These are phyloP conservation scores for Chydorus sphaericus DNA, from an alignment of 2,888 invertebrate genomes.

Conservation along the genomic window DNA sequence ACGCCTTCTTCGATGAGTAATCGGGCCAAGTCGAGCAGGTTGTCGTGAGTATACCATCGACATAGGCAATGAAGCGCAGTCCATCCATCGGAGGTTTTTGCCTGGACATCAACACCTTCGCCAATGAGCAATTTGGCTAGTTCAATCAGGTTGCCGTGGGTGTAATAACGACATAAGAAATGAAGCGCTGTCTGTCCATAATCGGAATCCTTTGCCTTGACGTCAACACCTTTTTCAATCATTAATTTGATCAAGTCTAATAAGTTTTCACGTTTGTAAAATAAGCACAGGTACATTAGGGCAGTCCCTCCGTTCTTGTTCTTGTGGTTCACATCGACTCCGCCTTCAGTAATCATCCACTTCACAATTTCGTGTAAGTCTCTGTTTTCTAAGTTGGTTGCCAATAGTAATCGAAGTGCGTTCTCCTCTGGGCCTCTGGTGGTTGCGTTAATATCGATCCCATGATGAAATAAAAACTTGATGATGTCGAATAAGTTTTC, in stretches of 20 bases:
- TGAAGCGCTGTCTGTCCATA: background rate
- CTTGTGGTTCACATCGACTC: background rate
- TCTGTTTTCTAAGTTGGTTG: too few species aligned
- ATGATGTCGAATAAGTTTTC: too few species aligned
- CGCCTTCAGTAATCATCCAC: too few species aligned
- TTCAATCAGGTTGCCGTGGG: background rate
- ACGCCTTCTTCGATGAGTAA: background rate
- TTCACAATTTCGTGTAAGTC: too few species aligned
- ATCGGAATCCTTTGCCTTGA: background rate
- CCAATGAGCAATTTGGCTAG: background rate
- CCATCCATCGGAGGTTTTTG: background rate
- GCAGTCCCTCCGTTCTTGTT: background rate
- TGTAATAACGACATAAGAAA: background rate
- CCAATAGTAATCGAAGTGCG: too few species aligned
- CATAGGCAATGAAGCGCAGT: background rate
- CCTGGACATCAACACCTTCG: background rate
- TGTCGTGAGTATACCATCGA: background rate
- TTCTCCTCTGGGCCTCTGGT: too few species aligned
- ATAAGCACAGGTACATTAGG: background rate
- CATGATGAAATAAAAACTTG: too few species aligned
- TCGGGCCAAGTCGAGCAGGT: background rate
- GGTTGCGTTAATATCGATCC: too few species aligned
- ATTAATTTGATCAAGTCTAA: background rate
- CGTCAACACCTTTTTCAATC: background rate
- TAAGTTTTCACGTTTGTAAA: background rate